A percentile compares a stretch with the other conserved stretches of the same genome.
phyloP scores from a whole-genome alignment of 1,140 invertebrate genomes.

The Aphaenogaster rudis region DNA sequence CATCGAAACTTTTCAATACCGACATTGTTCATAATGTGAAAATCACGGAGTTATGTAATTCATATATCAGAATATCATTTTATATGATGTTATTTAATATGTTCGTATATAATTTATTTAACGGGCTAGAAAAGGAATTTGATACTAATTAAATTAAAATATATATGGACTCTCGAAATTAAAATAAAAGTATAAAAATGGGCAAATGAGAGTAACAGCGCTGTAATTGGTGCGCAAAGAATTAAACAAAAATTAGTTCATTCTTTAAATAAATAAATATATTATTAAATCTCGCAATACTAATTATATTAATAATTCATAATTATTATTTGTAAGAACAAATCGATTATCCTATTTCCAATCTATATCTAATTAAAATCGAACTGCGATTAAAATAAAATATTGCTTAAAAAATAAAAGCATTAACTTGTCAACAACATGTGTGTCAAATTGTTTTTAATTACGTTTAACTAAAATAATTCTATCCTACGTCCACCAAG shows the following conservation, averaged over 20 bases:
- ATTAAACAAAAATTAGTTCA: too few species aligned
- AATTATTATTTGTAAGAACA: not conserved
- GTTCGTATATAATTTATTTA: not conserved
- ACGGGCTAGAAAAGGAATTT: not conserved
- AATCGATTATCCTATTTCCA: not conserved
- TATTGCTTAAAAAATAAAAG: not conserved
- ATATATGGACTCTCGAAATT: too few species aligned
- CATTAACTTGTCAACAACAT: not conserved
- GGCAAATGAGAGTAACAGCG: too few species aligned
- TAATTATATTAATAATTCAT: constrained; percentile 35
- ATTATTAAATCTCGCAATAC: not conserved
- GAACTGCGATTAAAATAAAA: constrained; percentile 7
- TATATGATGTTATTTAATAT: constrained; percentile 1
- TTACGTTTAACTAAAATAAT: not conserved
- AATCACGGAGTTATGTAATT: not conserved
- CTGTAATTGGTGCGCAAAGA: too few species aligned
- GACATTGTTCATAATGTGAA: not conserved
- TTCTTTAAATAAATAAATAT: too few species aligned
- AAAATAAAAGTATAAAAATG: too few species aligned
- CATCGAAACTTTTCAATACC: not conserved
- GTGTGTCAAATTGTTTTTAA: not conserved
- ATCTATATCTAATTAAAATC: not conserved
- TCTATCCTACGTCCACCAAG: not conserved
- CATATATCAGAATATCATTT: not conserved
- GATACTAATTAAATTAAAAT: not conserved